A percentile compares a stretch with the other conserved stretches of the same genome.
Evolutionary conservation across 2,888 invertebrate species (phyloP).

Genomic region (Anaspis maculata): DNA sequence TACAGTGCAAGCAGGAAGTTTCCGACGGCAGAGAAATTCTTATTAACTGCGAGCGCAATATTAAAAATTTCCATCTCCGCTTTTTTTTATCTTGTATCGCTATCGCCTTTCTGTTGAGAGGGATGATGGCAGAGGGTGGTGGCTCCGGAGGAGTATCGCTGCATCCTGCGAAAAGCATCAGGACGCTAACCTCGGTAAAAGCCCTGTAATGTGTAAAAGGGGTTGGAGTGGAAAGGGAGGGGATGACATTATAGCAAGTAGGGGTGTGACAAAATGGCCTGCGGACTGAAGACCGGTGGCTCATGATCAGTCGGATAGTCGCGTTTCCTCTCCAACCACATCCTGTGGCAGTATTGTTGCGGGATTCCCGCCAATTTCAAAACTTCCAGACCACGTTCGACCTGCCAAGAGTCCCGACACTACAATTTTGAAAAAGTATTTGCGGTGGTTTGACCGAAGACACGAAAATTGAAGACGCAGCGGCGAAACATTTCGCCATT

Average conservation of each 20-base stretch:
- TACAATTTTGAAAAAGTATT: neutral
- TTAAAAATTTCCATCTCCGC: too few species aligned
- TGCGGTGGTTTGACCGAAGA: neutral
- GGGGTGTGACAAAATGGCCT: constrained; percentile 56
- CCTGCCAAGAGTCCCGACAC: too few species aligned
- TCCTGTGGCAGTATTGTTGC: constrained; percentile 12
- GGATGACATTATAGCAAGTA: constrained; percentile 37
- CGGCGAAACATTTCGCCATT: neutral
- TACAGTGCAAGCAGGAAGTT: constrained; percentile 21
- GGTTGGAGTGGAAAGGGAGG: constrained; percentile 32
- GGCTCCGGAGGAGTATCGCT: too few species aligned
- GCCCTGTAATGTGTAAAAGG: constrained; percentile 13
- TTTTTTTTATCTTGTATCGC: too few species aligned
- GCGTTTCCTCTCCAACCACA: constrained; percentile 26
- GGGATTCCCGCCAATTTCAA: constrained; percentile 14
- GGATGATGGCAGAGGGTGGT: too few species aligned
- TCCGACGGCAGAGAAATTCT: constrained; percentile 14
- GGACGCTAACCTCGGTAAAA: constrained; percentile 3
- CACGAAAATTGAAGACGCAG: too few species aligned
- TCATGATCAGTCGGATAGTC: constrained; percentile 42
- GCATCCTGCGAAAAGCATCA: too few species aligned
- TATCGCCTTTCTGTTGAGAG: too few species aligned
- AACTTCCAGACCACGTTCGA: constrained; percentile 3
- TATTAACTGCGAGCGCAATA: too few species aligned
- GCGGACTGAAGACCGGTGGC: constrained; percentile 40